Base-by-base conservation (phyloP, 2,888 invertebrate genomes). In the Aspidiotus destructor region DNA sequence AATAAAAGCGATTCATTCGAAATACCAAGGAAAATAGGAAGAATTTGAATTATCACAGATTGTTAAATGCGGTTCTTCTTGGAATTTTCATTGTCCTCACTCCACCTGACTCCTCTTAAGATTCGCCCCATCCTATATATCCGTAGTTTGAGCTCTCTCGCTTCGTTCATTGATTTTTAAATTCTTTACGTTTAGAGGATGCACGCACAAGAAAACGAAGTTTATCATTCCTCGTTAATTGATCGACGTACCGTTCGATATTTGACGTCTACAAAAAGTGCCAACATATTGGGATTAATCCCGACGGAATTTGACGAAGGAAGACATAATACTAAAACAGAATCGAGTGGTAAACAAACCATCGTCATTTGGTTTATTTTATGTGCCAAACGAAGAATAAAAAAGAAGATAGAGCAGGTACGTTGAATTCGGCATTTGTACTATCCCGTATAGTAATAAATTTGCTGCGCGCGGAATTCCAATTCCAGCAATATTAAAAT, bases 401-500 rank as follows among this genome's bases (percentile, higher is more conserved):
- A 10, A 60, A 58, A 41, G 42, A 28, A 52, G 52, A 67, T 52
- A 41, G 42, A 61, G 61, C 41, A 61, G 61, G 42, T 61, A 61
- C 60, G 58, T 52, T 16, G 67, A 67, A 67, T 67, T 67, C 57
- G 67, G 48, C 58, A 48, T 28, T 28, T 28, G 28, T 28, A 28
- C 28, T 28, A 28, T 28, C 28, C 41, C 60, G 67, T 42, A 60
- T 28, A 17, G 67, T 67, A 67, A 67, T 67, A 67, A 67, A 67
- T 67, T 67, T 67, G 67, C 67, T 44, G 42, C 44, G 42, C 44
- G 48, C 57, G 67, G 67, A 67, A 67, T 67, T 58, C 67, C 28
- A 67, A 67, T 60, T 60, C 67, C 67, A 60, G 60, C 67, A 67
- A 67, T 67, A 67, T 67, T 67, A 67, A 67, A 67, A 67, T 67